Percentiles rank a stretch among this genome's conserved stretches.
Evolutionary conservation across 2,113 vertebrate species (phyloP).

Genomic region (Recurvirostra avosetta): DNA sequence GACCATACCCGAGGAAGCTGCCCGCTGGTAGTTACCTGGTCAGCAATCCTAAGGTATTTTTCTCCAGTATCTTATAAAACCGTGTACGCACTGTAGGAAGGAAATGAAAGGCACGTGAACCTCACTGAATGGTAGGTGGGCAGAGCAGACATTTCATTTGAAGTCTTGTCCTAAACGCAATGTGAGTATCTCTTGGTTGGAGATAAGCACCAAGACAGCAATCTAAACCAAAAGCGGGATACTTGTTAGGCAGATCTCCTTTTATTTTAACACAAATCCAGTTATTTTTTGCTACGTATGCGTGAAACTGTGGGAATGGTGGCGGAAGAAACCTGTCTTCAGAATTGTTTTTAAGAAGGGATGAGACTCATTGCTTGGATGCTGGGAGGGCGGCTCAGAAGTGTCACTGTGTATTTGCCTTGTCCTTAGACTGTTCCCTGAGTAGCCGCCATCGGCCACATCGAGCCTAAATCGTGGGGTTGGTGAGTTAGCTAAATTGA

Average conservation of each 20-base stretch:
- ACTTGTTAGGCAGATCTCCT: not conserved
- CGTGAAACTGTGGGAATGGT: not conserved
- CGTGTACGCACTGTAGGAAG: rapidly evolving
- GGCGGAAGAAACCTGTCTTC: not conserved
- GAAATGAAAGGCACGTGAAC: not conserved
- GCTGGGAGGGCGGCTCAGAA: not conserved
- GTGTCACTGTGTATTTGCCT: not conserved
- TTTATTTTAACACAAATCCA: not conserved
- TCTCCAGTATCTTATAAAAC: not conserved
- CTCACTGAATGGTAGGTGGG: not conserved
- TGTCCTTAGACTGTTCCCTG: not conserved
- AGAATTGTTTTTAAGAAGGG: not conserved
- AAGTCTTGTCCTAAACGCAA: not conserved
- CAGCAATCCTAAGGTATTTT: not conserved
- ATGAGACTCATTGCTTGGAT: not conserved
- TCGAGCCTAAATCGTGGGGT: not conserved
- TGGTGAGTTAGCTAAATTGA: not conserved
- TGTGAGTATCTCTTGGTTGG: not conserved
- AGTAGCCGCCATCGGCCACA: rapidly evolving
- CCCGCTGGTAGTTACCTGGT: not conserved
- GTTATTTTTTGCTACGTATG: not conserved
- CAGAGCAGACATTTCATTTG: not conserved
- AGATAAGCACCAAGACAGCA: not conserved
- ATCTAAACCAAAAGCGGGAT: not conserved
- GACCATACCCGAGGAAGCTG: not conserved